phyloP scores from a whole-genome alignment of 2,797 vertebrate species.

The Diplodus puntazzo region DNA sequence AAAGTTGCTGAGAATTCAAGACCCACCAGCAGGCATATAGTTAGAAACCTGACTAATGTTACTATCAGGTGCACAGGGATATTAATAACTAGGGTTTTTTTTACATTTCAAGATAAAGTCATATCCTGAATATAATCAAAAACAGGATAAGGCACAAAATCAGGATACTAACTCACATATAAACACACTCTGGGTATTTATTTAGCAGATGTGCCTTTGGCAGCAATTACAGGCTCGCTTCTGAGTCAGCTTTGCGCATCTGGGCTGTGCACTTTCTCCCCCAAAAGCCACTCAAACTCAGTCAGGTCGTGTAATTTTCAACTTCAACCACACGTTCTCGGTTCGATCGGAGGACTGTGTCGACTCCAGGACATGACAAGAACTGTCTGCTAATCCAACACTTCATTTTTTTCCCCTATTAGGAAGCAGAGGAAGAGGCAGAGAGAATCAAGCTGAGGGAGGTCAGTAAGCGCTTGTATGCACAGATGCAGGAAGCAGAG shows the following conservation, averaged over 20 bases:
- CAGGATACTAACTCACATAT: too few species aligned
- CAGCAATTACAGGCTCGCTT: neutral
- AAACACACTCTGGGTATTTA: too few species aligned
- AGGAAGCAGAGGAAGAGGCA: slow-evolving; percentile 82
- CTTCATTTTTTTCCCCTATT: slow-evolving; percentile 12
- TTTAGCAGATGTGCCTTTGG: neutral
- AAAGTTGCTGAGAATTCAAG: too few species aligned
- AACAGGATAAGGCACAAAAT: too few species aligned
- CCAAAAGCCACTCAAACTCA: neutral
- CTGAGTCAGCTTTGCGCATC: neutral
- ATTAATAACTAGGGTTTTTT: too few species aligned
- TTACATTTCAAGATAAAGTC: too few species aligned
- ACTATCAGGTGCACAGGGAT: too few species aligned
- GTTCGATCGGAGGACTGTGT: neutral
- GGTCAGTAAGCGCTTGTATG: slow-evolving; percentile 87
- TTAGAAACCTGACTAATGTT: too few species aligned
- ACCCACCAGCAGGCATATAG: too few species aligned
- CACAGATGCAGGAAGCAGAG: slow-evolving; percentile 90
- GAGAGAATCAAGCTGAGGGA: slow-evolving; percentile 88
- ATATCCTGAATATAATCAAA: too few species aligned
- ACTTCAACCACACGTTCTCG: neutral
- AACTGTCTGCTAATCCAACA: slow-evolving; percentile 2
- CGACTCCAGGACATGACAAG: neutral
- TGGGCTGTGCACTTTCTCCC: neutral
- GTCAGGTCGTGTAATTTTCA: neutral